These are phyloP conservation scores for Ctenochaetus hawaiiensis DNA, from an alignment of 2,797 vertebrate genomes.

Conservation along the genomic window DNA sequence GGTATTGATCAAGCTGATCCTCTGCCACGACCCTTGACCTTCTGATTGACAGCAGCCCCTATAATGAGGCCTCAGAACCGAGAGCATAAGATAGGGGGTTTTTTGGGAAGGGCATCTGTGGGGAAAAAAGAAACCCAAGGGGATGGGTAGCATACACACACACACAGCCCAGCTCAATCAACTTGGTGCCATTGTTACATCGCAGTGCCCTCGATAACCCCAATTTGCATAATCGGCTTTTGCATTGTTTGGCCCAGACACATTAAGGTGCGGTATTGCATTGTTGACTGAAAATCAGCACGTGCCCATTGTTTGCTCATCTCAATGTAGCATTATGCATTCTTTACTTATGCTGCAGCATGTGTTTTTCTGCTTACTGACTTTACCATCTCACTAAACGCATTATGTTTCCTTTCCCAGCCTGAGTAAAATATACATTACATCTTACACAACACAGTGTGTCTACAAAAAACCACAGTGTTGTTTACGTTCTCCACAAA, in stretches of 20 bases:
- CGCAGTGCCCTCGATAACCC: slow-evolving; percentile 81
- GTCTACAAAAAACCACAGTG: slow-evolving; percentile 20
- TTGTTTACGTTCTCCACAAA: slow-evolving; percentile 50
- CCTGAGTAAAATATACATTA: slow-evolving; percentile 38
- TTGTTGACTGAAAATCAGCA: slow-evolving; percentile 81
- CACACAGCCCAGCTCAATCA: slow-evolving; percentile 71
- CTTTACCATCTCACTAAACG: slow-evolving; percentile 50
- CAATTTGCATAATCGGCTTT: slow-evolving; percentile 86
- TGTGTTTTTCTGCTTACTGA: slow-evolving; percentile 75
- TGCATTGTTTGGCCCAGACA: slow-evolving; percentile 83
- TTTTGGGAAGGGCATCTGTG: slow-evolving; percentile 72
- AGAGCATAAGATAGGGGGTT: slow-evolving; percentile 58
- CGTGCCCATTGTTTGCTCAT: slow-evolving; percentile 82
- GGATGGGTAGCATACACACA: slow-evolving; percentile 61
- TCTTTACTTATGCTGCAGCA: slow-evolving; percentile 76
- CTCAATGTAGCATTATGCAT: slow-evolving; percentile 68
- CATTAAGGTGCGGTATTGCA: slow-evolving; percentile 79
- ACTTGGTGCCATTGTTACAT: slow-evolving; percentile 83
- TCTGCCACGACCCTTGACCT: slow-evolving; percentile 76
- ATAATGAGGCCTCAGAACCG: slow-evolving; percentile 79
- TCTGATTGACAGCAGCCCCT: slow-evolving; percentile 74
- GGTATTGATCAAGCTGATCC: slow-evolving; percentile 83
- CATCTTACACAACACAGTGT: slow-evolving; percentile 9
- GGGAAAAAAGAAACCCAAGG: slow-evolving; percentile 68
- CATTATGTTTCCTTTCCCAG: slow-evolving; percentile 57